Base-by-base conservation (phyloP, 2,797 vertebrate species). In the Lepidocolaptes lacrymiger region DNA sequence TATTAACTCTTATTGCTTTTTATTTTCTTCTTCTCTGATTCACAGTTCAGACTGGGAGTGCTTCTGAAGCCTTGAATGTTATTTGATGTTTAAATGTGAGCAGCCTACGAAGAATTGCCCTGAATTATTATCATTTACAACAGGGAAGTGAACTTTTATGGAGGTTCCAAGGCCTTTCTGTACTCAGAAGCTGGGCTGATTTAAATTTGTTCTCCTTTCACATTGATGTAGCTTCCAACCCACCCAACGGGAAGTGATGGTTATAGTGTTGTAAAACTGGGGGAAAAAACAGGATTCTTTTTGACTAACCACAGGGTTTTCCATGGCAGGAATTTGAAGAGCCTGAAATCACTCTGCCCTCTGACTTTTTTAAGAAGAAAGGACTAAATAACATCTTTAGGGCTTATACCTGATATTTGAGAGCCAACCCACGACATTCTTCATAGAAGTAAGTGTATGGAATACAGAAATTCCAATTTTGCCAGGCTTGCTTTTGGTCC, bases 221-320 rank as follows among this genome's bases (percentile, higher is more conserved):
- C 63, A 64, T 7, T 66, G 80, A 81, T 71, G 88, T 36, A 73
- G 66, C 83, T 94, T 84, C 63, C 72, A 85, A 92, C 90, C 63
- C 66, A 76, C 80, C 61, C 92, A 71, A 71, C 0, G 3, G 94
- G 93, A 93, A 93, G 85, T 28, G 88, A 88, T 85, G 90, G 92
- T 92, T 95, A 85, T 7, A 84, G 84, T 51, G 36, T 41, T 95
- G 89, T 91, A 97, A 92, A 91, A 92, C 85, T 83, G 88, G 76
- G 93, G 94, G 93, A 95, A 96, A 95, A 87, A 93, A 95, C 66
- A 91, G 77, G 80, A 95, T 96, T 92, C 91, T 89, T 93, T 96
- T 61, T 63, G 74, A 86, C 91, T 92, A 93, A 94, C 69, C 89
- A 95, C 52, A 39, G 64, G 72, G 55, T 82, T 94, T 95, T 94